phyloP scores from a whole-genome alignment of 2,888 invertebrate species.

The Muscina levida region DNA sequence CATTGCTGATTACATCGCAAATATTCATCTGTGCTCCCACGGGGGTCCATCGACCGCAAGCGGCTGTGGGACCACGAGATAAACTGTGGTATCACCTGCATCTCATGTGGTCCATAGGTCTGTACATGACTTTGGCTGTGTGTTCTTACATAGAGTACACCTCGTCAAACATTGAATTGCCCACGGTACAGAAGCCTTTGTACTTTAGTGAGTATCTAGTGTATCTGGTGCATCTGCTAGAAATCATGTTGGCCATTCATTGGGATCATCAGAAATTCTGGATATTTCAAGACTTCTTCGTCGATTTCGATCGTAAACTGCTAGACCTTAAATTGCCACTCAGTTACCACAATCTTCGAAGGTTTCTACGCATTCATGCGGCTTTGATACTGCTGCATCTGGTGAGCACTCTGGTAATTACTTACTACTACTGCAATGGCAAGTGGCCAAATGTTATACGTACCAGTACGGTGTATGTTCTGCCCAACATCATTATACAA shows the following conservation, averaged over 20 bases:
- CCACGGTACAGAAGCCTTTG: conserved; percentile 67
- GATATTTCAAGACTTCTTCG: conserved; percentile 53
- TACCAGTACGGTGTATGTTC: conserved; percentile 59
- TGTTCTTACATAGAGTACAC: conserved; percentile 63
- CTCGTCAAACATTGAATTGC: conserved; percentile 56
- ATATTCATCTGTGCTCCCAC: conserved; percentile 67
- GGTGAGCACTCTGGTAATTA: conserved; percentile 30
- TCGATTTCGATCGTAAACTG: conserved; percentile 67
- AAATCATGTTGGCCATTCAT: conserved; percentile 57
- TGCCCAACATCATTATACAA: conserved; percentile 69
- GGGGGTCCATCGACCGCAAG: conserved; percentile 55
- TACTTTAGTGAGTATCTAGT: conserved; percentile 68
- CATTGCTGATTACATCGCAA: conserved; percentile 65
- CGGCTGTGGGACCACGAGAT: not conserved
- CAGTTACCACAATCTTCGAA: conserved; percentile 11
- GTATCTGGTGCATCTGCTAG: conserved; percentile 65
- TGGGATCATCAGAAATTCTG: conserved; percentile 51
- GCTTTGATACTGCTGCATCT: conserved; percentile 57
- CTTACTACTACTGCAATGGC: conserved; percentile 59
- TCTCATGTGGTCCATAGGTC: conserved; percentile 63
- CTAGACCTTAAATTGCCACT: conserved; percentile 39
- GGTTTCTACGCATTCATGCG: conserved; percentile 63
- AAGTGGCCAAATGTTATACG: conserved; percentile 33
- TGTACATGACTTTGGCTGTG: conserved; percentile 56
- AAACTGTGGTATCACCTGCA: conserved; percentile 54